Evolutionary conservation across 2,888 invertebrate genomes (phyloP), one percentile per base, ranked within the genome.

Genomic region (Nemapogon koenigi): DNA sequence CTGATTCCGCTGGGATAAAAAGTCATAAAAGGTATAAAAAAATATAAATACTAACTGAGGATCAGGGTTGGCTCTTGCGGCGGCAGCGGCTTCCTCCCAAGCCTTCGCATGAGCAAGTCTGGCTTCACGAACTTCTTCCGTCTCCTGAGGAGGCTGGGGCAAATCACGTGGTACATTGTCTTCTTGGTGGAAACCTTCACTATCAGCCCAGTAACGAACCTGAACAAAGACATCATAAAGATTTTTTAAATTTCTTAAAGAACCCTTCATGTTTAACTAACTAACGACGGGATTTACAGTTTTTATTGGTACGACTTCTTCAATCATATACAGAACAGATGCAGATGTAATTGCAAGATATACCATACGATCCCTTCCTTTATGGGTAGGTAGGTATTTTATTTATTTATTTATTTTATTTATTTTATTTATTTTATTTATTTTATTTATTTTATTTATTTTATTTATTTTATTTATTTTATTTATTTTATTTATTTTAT

Each of bases 101-200:
- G 86, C 81, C 50, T 81, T 80, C 54, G 85, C 83, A 57, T 87
- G 87, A 38, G 85, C 86, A 35, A 85, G 81, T 44, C 88, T 83
- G 19, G 89, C 90, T 11, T 82, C 84, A 41, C 81, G 78, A 3
- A 90, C 89, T 43, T 84, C 89, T 1, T 86, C 86, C 0, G 86
- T 84, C 55, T 89, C 89, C 45, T 85, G 82, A 8, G 83, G 82
- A 1, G 84, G 86, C 54, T 81, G 67, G 35, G 78, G 75, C 35
- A 83, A 78, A 49, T 84, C 83, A 4, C 16, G 13, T 10, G 87
- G 86, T 2, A 87, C 67, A 57, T 90, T 89, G 53, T 89, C 89
- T 41, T 86, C 83, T 45, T 89, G 89, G 65, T 90, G 89, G 78
- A 90, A 90, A n/a, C 90, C 90, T 45, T 82, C 76, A 45, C 83